These are phyloP conservation scores for Octopus sinensis DNA, from an alignment of 1,140 invertebrate species.

Conservation along the genomic window DNA sequence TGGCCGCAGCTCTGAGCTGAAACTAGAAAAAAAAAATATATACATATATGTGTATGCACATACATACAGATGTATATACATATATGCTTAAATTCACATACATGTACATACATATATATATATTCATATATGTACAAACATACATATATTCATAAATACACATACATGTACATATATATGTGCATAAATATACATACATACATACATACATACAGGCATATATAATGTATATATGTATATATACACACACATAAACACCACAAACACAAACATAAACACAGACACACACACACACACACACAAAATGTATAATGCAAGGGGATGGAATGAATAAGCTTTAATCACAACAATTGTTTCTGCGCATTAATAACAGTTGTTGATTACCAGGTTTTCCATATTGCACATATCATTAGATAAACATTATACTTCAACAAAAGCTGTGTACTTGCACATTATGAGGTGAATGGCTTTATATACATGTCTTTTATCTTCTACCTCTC, in stretches of 20 bases:
- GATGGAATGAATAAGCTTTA: too few species aligned
- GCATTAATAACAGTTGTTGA: too few species aligned
- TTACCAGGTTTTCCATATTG: too few species aligned
- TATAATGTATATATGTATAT: neutral
- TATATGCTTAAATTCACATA: neutral
- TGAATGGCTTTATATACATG: too few species aligned
- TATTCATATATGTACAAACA: neutral
- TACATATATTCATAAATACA: neutral
- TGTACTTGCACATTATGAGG: too few species aligned
- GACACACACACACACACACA: too few species aligned
- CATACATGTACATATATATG: neutral
- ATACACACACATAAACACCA: neutral
- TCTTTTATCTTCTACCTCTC: too few species aligned
- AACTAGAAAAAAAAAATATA: neutral
- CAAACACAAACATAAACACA: neutral
- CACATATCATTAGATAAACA: too few species aligned
- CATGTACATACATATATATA: neutral
- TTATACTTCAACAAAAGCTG: too few species aligned
- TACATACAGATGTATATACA: neutral
- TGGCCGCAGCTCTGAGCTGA: too few species aligned
- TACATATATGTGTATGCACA: neutral
- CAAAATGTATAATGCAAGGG: too few species aligned
- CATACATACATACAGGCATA: neutral
- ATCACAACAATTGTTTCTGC: too few species aligned
- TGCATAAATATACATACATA: neutral